Evolutionary conservation across 2,113 vertebrate genomes (phyloP).

Genomic region (Dinomys branickii): DNA sequence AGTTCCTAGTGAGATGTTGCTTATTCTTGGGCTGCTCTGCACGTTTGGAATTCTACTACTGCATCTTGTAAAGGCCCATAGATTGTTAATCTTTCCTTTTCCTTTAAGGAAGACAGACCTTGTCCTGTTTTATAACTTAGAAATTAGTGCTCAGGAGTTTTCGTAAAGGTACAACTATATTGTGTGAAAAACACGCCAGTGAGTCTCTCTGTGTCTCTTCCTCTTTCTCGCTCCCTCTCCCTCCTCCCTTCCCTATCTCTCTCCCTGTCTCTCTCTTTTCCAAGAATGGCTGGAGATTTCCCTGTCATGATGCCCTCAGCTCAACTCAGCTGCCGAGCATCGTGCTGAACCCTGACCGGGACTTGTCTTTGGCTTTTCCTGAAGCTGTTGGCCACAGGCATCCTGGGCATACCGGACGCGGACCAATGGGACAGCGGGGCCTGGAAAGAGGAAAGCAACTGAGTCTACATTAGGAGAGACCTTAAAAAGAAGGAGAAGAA

Average conservation of each 20-base stretch:
- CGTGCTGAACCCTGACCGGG: background rate
- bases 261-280: background rate
- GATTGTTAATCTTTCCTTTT: background rate
- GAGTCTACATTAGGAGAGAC: background rate
- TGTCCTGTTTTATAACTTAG: background rate
- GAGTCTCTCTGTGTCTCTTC: background rate
- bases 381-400: background rate
- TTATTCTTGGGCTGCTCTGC: no score
- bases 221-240: background rate
- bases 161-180: background rate
- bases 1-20: background rate
- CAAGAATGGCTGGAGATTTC: background rate
- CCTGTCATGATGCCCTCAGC: background rate
- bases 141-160: background rate
- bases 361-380: background rate
- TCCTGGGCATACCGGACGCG: background rate
- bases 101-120: background rate
- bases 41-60: background rate
- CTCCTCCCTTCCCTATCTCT: background rate
- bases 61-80: background rate
- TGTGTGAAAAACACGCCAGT: background rate
- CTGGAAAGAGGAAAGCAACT: background rate
- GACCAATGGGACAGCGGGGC: fast-evolving
- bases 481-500: background rate
- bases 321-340: background rate